These are phyloP conservation scores for Leguminivora glycinivorella DNA, from an alignment of 1,140 invertebrate species.

Conservation along the genomic window DNA sequence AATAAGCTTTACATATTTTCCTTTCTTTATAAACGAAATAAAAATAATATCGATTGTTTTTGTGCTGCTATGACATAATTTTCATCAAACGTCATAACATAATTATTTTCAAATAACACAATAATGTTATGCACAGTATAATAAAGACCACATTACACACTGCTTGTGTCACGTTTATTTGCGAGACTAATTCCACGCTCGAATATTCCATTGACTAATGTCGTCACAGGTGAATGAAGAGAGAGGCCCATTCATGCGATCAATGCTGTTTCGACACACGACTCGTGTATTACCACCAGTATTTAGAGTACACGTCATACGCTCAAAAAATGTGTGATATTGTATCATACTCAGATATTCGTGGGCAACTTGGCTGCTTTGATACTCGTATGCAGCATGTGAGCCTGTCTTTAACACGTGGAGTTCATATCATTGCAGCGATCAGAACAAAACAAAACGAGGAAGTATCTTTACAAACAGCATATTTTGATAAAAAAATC, in stretches of 20 bases:
- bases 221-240: constrained; percentile 27
- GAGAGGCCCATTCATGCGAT: constrained; percentile 23
- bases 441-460: too few species aligned
- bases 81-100: neutral
- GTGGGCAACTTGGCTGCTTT: too few species aligned
- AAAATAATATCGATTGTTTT: too few species aligned
- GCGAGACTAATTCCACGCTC: constrained; percentile 22
- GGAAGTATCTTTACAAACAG: too few species aligned
- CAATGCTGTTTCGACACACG: constrained; percentile 6
- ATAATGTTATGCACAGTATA: neutral
- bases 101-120: neutral
- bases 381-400: too few species aligned
- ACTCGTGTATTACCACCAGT: neutral
- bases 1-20: too few species aligned
- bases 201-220: constrained; percentile 16
- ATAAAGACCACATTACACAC: neutral
- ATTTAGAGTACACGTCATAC: neutral
- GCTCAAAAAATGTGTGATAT: too few species aligned
- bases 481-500: too few species aligned
- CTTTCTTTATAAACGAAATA: too few species aligned
- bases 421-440: too few species aligned
- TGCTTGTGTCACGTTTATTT: constrained; percentile 6
- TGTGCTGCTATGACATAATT: neutral
- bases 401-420: too few species aligned
- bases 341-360: too few species aligned